A percentile compares a stretch with the other conserved stretches of the same genome.
Evolutionary conservation across 2,888 invertebrate species (phyloP).

Genomic region (Agelastica alni): DNA sequence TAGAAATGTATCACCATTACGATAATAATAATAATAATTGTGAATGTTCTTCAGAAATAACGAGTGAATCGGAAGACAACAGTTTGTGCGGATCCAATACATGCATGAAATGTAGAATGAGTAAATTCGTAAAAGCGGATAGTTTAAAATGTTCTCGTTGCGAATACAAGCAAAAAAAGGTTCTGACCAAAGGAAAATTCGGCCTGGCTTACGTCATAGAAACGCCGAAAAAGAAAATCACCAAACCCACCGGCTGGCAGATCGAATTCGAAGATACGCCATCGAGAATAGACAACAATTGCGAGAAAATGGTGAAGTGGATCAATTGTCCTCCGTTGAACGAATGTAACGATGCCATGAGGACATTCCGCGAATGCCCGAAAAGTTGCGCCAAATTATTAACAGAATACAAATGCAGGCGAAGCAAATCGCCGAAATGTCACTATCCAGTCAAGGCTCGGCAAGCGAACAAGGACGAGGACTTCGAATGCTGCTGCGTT

Average conservation of each 20-base stretch:
- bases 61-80: not conserved
- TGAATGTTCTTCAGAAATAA: not conserved
- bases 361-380: slow-evolving; percentile 13
- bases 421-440: not conserved
- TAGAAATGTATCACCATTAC: not conserved
- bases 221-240: slow-evolving; percentile 42
- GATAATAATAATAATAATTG: not conserved
- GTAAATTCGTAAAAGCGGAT: not conserved
- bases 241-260: slow-evolving; percentile 51
- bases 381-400: slow-evolving; percentile 15
- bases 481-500: too few species aligned
- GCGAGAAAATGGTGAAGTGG: slow-evolving; percentile 50
- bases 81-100: not conserved
- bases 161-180: slow-evolving; percentile 10
- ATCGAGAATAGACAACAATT: slow-evolving; percentile 47
- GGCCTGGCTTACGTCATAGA: slow-evolving; percentile 51
- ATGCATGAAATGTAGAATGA: not conserved
- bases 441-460: too few species aligned
- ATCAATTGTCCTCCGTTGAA: slow-evolving; percentile 48
- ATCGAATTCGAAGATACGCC: slow-evolving; percentile 52
- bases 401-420: not conserved
- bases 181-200: slow-evolving; percentile 47
- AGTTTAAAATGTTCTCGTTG: not conserved
- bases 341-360: slow-evolving; percentile 21
- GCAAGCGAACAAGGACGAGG: not conserved